Evolutionary conservation across 2,888 invertebrate species (phyloP).

Genomic region (Fragum whitleyi): DNA sequence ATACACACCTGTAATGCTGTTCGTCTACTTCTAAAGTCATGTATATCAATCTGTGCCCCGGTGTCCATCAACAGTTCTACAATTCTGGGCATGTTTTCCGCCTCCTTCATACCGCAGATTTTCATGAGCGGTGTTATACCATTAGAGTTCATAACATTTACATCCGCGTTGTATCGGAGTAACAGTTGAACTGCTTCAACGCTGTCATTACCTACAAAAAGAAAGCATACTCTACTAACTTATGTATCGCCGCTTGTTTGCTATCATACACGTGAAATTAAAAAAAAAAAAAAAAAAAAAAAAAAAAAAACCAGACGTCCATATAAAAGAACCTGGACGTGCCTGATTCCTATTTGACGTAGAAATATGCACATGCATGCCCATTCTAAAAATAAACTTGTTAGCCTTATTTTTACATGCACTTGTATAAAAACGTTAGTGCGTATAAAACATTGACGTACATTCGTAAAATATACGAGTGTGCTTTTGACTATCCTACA

Average conservation of each 20-base stretch:
- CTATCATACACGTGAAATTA: neutral
- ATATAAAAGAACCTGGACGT: no score
- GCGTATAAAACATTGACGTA: no score
- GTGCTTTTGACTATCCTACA: no score
- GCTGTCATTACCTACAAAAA: slow-evolving; percentile 59
- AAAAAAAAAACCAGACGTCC: no score
- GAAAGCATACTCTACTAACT: neutral
- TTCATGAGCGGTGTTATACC: slow-evolving; percentile 79
- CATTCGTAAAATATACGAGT: no score
- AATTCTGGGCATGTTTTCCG: slow-evolving; percentile 55
- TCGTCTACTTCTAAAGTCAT: slow-evolving; percentile 71
- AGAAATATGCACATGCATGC: no score
- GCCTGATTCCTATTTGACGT: no score
- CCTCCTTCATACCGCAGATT: slow-evolving; percentile 54
- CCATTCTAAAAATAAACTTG: no score
- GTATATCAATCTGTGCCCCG: slow-evolving; percentile 70
- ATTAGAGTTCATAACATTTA: slow-evolving; percentile 69
- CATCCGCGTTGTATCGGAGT: slow-evolving; percentile 69
- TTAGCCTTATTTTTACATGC: no score
- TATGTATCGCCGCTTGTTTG: no score
- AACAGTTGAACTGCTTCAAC: slow-evolving; percentile 70
- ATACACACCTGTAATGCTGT: slow-evolving; percentile 77
- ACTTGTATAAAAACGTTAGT: no score
- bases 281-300: no score
- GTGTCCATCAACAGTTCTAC: slow-evolving; percentile 67